Base-by-base conservation (phyloP, 92 coral and sea anemone genomes). In the Paramuricea clavata region DNA sequence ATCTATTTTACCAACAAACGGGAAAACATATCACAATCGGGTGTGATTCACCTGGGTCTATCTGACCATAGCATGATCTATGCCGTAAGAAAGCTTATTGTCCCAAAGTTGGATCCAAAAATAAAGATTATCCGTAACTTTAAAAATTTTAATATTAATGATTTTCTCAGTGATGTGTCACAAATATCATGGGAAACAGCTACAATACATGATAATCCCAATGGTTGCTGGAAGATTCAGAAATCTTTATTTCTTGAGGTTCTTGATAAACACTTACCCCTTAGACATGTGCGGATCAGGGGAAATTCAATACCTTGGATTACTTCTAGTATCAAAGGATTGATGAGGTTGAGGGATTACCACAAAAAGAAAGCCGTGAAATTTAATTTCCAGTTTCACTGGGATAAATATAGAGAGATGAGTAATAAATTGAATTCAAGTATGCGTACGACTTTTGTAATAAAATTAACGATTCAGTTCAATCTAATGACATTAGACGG, bases 21-120 rank as follows among this genome's bases (percentile, higher is more conserved):
- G 28, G 89, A 91, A 52, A 87, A 91, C 33, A 87, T 91, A 28
- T 22, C 75, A 27, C 49, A 80, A 26, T 74, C 89, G 26, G 91
- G 91, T 47, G 93, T 91, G n/a, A 78, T 91, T 11, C 88, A 82
- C 27, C 34, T 69, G 16, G 88, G 93, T 9, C 81, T 90, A 22
- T 90, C 93, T 34, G 94, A 91, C 62, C 89, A 91, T 64, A 90
- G 86, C 78, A 32, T 89, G 72, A 76, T 89, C 12, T 89, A 42
- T 83, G 83, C 78, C 25, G 81, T 65, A 44, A 42, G 92, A 77
- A 88, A 88, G 65, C 82, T 73, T 34, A 34, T 56, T 26, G 9
- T 68, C 6, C 81, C 86, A 32, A 87, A 80, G 64, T 30, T 49
- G 12, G 44, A 47, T n/a, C 69, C 85, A 32, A 73, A 56, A 22